Percentiles rank a stretch among this genome's conserved stretches.
These are phyloP conservation scores for Acomys russatus DNA, from an alignment of 2,797 vertebrate genomes.

Conservation along the genomic window DNA sequence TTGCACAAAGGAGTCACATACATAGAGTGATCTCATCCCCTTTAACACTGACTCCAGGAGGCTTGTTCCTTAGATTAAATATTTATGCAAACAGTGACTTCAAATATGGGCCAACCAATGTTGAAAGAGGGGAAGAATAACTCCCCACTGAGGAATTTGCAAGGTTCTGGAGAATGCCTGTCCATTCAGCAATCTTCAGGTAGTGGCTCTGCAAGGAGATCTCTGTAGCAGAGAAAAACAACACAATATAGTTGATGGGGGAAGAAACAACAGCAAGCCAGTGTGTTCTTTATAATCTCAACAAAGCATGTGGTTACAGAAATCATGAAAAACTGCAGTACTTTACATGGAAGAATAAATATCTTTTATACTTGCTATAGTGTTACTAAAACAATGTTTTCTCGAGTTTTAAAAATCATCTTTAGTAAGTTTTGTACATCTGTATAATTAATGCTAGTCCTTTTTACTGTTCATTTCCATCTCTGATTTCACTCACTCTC, in stretches of 20 bases:
- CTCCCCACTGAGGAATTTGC: background rate
- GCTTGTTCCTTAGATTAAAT: constrained; percentile 54
- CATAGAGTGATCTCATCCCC: background rate
- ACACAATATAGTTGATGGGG: background rate
- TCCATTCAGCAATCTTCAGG: background rate
- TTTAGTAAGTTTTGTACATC: background rate
- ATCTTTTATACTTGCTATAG: background rate
- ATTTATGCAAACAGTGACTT: constrained; percentile 38
- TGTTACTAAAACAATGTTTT: background rate
- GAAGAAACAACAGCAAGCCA: background rate
- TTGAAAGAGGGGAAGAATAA: constrained; percentile 2
- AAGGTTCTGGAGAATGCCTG: background rate
- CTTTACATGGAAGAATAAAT: background rate
- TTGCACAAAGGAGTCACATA: constrained; percentile 33
- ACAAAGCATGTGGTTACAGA: background rate
- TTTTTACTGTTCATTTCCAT: background rate
- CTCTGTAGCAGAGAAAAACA: background rate
- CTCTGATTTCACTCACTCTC: background rate
- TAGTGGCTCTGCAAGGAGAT: background rate
- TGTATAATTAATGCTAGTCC: background rate
- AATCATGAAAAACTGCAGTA: background rate
- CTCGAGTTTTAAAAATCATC: background rate
- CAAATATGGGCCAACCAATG: background rate
- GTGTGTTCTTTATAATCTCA: background rate
- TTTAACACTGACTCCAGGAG: background rate